phyloP scores from a whole-genome alignment of 2,888 invertebrate genomes.

The Pegoplata infirma region DNA sequence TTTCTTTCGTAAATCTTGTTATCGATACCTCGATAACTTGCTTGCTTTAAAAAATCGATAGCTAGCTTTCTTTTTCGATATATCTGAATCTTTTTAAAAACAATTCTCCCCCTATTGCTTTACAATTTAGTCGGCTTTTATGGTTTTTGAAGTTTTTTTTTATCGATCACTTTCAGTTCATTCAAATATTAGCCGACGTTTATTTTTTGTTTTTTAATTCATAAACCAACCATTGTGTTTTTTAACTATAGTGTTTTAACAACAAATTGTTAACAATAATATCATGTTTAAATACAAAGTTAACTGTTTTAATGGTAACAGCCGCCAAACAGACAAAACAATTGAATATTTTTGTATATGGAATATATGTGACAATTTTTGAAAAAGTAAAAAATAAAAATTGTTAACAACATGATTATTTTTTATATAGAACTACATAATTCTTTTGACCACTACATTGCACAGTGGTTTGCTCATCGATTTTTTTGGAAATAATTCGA shows the following conservation, averaged over 20 bases:
- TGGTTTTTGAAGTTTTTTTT: constrained; percentile 14
- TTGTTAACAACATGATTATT: not conserved
- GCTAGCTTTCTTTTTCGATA: too few relatives aligned
- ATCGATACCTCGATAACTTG: too few relatives aligned
- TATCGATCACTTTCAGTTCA: not conserved
- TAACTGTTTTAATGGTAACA: not conserved
- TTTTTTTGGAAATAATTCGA: too few relatives aligned
- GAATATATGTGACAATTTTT: not conserved
- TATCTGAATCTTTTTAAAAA: too few relatives aligned
- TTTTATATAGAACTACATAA: constrained; percentile 26
- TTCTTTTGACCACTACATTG: too few relatives aligned
- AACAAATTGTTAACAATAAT: not conserved
- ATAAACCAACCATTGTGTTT: not conserved
- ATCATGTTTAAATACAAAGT: too few relatives aligned
- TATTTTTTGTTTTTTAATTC: too few relatives aligned
- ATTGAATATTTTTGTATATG: too few relatives aligned
- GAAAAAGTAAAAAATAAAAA: not conserved
- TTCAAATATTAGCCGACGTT: not conserved
- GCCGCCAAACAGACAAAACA: not conserved
- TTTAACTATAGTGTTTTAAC: not conserved
- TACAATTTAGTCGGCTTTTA: not conserved
- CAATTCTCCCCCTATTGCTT: not conserved
- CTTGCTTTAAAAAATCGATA: too few relatives aligned
- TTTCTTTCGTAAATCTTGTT: too few relatives aligned
- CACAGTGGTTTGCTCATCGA: too few relatives aligned